Evolutionary conservation across 35 echinoderm and acorn worm species (phyloP).

Genomic region (Heliocidaris erythrogramma): DNA sequence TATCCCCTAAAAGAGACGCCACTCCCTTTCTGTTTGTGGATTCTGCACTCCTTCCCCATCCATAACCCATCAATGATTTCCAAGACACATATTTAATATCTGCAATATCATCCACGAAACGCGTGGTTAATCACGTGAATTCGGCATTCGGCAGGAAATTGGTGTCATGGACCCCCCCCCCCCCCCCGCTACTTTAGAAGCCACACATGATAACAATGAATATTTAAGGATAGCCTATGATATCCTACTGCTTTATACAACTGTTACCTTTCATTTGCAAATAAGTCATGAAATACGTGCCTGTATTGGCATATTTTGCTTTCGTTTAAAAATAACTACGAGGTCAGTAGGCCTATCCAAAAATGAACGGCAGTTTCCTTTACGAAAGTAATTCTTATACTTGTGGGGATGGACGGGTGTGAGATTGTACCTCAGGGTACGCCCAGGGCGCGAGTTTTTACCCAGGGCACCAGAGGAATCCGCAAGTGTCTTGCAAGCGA

Average conservation of each 20-base stretch:
- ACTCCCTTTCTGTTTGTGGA: not conserved
- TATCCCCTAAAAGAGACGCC: not conserved
- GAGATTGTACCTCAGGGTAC: not conserved
- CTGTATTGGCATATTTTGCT: too few species aligned
- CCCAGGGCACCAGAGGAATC: not conserved
- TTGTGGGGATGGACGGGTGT: not conserved
- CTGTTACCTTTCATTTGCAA: not conserved
- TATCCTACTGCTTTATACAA: not conserved
- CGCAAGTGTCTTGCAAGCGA: not conserved
- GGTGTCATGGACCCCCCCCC: not conserved
- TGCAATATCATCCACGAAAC: not conserved
- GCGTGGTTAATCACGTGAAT: not conserved
- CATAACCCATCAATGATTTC: not conserved
- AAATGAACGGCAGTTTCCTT: too few species aligned
- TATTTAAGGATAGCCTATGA: not conserved
- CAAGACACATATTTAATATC: not conserved
- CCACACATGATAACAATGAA: not conserved
- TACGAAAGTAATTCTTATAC: not conserved
- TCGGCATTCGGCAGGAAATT: not conserved
- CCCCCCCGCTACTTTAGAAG: too few species aligned
- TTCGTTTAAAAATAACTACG: too few species aligned
- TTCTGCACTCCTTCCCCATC: not conserved
- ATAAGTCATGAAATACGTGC: too few species aligned
- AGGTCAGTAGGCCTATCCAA: too few species aligned
- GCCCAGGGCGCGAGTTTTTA: too few species aligned